Evolutionary conservation across 2,113 vertebrate genomes (phyloP), one percentile per base, ranked within the genome.

Genomic region (Marcusenius ussheri): DNA sequence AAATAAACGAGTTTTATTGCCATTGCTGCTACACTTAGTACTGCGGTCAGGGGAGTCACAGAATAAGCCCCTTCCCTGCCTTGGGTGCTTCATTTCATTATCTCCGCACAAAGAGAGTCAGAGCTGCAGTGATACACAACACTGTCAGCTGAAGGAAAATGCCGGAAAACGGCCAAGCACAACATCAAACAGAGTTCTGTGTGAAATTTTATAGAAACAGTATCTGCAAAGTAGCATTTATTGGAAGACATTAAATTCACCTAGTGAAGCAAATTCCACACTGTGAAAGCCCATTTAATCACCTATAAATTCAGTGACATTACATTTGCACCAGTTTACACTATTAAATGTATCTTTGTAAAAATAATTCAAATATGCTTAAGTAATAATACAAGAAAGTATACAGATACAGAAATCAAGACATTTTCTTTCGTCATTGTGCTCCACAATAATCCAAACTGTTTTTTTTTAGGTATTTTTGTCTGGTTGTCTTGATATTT

Each of bases 1-100:
- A 90, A 91, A 91, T 91, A 90, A 90, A 77, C 27, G 45, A 88
- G 58, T 90, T 89, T 91, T 89, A 58, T 62, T 89, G 58, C 58
- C 91, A 53, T 83, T 90, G 90, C 47, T 77, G 66, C 24, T 87
- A 49, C 35, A 87, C 50, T 24, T 58, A 62, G 47, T 31, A 35
- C 62, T 83, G 66, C 19, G 8, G 24, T 88, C 31, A 70, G 50
- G n/a, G 27, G n/a, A 31, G 62, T 70, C 27, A 27, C 9, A 31
- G 62, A 27, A 70, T 31, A 13, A 70, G n/a, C n/a, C 27, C 62
- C 62, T 70, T 31, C 27, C n/a, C 62, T 27, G 62, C 62, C 62
- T 70, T 70, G 62, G 62, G 15, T 80, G 74, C 35, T 39, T 80
- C 74, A 19, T 80, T 80, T 42, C 15, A 19, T 39, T 17, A 42